These are phyloP conservation scores for Diadema setosum DNA, from an alignment of 35 echinoderm and acorn worm genomes.

Conservation along the genomic window DNA sequence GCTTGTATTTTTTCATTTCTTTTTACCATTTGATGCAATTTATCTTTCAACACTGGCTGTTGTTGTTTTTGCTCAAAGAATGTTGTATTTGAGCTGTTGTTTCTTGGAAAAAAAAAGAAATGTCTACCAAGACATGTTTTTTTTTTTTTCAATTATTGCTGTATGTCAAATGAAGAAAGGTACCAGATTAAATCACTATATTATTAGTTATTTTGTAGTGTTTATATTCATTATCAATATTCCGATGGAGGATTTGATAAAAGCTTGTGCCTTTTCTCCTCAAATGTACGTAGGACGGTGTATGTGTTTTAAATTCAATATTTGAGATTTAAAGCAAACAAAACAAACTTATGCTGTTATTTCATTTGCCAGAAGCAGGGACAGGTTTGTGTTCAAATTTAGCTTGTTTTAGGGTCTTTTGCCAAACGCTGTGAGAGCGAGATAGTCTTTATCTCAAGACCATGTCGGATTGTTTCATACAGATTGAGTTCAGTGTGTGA, in stretches of 20 bases:
- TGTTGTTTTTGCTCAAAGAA: background rate
- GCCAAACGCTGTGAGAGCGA: background rate
- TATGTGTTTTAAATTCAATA: background rate
- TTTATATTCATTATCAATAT: conserved; percentile 1
- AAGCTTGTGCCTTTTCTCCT: conserved; percentile 13
- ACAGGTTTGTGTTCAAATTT: background rate
- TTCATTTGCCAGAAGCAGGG: background rate
- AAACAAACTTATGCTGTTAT: background rate
- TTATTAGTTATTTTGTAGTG: conserved; percentile 22
- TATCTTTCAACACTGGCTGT: conserved; percentile 28
- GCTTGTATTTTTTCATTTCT: conserved; percentile 20
- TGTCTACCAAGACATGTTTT: background rate
- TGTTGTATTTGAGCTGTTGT: background rate
- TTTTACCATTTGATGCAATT: conserved; percentile 31
- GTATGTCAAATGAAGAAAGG: background rate
- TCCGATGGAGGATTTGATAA: background rate
- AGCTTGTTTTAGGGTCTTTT: background rate
- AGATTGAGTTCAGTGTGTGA: conserved; percentile 11
- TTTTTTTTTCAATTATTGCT: background rate
- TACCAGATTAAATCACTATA: background rate
- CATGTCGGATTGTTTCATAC: background rate
- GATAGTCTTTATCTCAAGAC: background rate
- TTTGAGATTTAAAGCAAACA: background rate
- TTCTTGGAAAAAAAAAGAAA: background rate
- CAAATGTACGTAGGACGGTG: background rate